Evolutionary conservation across 2,888 invertebrate genomes (phyloP).

Genomic region (Seira musarum): DNA sequence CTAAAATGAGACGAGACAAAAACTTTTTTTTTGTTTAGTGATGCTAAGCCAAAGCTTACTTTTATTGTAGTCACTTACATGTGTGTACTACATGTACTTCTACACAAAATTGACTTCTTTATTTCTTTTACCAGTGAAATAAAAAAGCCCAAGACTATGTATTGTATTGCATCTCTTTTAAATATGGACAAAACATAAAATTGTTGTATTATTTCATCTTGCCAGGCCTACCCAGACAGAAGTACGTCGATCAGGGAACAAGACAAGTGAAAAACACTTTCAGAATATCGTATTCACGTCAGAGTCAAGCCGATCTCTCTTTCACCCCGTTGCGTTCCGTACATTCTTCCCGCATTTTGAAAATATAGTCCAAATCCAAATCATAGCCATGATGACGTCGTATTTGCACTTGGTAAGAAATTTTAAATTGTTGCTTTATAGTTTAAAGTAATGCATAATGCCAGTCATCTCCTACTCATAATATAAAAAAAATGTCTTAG

Average conservation of each 20-base stretch:
- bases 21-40: too few relatives aligned
- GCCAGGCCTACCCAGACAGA: not conserved
- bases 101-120: not conserved
- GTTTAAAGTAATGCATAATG: too few relatives aligned
- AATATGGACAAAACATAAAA: not conserved
- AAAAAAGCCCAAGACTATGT: too few relatives aligned
- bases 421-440: too few relatives aligned
- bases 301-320: not conserved
- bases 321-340: not conserved
- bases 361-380: conserved; percentile 12
- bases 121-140: not conserved
- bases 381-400: conserved; percentile 57
- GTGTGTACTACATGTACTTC: not conserved
- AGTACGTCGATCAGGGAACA: not conserved
- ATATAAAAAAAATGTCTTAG: too few relatives aligned
- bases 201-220: not conserved
- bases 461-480: too few relatives aligned
- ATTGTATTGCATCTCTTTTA: not conserved
- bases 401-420: conserved; percentile 62
- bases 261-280: not conserved
- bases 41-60: not conserved
- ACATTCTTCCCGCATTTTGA: not conserved
- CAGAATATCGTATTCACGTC: conserved; percentile 1
- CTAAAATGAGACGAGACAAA: not conserved
- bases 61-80: not conserved